These are phyloP conservation scores for Melanotaenia pygmaea DNA, from an alignment of 2,797 vertebrate species.

Conservation along the genomic window DNA sequence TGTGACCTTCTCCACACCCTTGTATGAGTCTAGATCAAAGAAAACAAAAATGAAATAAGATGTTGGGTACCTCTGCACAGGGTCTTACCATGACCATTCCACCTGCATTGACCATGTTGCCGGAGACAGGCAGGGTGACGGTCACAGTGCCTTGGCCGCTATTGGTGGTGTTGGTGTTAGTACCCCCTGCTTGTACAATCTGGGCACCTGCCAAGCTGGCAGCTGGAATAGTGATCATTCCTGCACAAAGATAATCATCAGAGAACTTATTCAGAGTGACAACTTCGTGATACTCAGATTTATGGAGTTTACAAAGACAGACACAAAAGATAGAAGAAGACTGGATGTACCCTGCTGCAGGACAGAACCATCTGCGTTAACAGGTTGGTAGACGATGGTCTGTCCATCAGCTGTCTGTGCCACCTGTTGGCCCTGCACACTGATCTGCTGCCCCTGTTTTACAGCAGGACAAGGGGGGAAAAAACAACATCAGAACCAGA, in stretches of 20 bases:
- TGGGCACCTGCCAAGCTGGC: slow-evolving; percentile 96
- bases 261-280: slow-evolving; percentile 14
- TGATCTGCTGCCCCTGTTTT: slow-evolving; percentile 92
- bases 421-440: slow-evolving; percentile 97
- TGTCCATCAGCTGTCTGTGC: slow-evolving; percentile 98
- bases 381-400: slow-evolving; percentile 99
- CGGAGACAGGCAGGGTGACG: slow-evolving; percentile 92
- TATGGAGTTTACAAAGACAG: slow-evolving; percentile 10
- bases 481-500: no score
- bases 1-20: slow-evolving; percentile 41
- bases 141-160: slow-evolving; percentile 98
- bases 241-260: slow-evolving; percentile 79
- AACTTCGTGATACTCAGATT: slow-evolving; percentile 11
- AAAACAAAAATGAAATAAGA: slow-evolving; percentile 32
- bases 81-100: slow-evolving; percentile 98
- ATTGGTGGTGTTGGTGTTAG: slow-evolving; percentile 94
- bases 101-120: slow-evolving; percentile 97
- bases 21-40: slow-evolving; percentile 30
- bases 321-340: slow-evolving; percentile 24
- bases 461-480: background rate
- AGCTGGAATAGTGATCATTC: slow-evolving; percentile 99
- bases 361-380: slow-evolving; percentile 97
- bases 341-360: slow-evolving; percentile 91
- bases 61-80: slow-evolving; percentile 74
- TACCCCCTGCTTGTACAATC: slow-evolving; percentile 91